Conservation (phyloP, 2,888 invertebrate genomes). For the Apotomis betuletana region DNA sequence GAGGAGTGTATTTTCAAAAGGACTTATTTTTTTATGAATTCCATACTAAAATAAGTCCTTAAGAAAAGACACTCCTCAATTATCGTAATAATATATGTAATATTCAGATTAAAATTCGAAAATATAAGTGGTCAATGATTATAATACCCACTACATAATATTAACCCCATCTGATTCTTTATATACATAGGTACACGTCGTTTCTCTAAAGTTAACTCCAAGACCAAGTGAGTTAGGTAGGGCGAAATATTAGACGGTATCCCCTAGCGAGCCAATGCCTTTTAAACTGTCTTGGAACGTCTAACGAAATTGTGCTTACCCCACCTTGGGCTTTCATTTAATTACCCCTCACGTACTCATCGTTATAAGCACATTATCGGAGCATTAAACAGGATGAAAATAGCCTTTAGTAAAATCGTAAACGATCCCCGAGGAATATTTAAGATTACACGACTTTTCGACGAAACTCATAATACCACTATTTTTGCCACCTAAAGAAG, state of each 20-base stretch:
- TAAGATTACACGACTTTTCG: not conserved
- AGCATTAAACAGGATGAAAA: slow-evolving; percentile 22
- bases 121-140: too few relatives aligned
- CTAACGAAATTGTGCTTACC: slow-evolving; percentile 6
- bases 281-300: slow-evolving; percentile 3
- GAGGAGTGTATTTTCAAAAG: too few relatives aligned
- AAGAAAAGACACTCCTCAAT: too few relatives aligned
- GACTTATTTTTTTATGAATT: too few relatives aligned
- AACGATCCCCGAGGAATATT: slow-evolving; percentile 3
- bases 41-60: too few relatives aligned
- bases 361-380: slow-evolving; percentile 12
- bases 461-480: not conserved
- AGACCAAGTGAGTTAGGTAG: not conserved
- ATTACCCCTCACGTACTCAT: slow-evolving; percentile 4
- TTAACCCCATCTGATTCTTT: not conserved
- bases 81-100: too few relatives aligned
- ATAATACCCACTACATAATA: too few relatives aligned
- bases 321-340: slow-evolving; percentile 21
- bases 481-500: not conserved
- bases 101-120: too few relatives aligned
- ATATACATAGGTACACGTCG: not conserved
- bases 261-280: not conserved
- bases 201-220: not conserved
- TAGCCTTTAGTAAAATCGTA: slow-evolving; percentile 8
- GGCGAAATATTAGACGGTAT: slow-evolving; percentile 12